These are phyloP conservation scores for Clistopyga incitator DNA, from an alignment of 2,888 invertebrate genomes.

Conservation along the genomic window DNA sequence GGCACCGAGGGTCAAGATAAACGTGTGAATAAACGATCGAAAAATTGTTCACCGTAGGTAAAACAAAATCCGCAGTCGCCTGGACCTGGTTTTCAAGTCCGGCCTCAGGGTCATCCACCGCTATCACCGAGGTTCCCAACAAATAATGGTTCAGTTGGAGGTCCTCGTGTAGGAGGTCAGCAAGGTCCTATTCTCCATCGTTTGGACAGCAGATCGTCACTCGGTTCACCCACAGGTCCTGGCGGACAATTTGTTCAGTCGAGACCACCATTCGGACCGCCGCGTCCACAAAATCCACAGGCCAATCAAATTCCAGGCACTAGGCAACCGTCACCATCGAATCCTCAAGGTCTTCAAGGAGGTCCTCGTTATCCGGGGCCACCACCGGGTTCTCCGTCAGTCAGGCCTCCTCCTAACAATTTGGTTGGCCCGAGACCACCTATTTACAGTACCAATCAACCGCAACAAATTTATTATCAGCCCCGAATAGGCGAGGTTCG, in stretches of 20 bases:
- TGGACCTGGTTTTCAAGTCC: conserved; percentile 72
- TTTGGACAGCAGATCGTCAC: conserved; percentile 84
- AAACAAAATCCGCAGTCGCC: conserved; percentile 72
- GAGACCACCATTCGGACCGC: conserved; percentile 64
- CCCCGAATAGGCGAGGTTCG: conserved; percentile 59
- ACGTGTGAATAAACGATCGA: conserved; percentile 3
- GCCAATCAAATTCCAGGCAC: conserved; percentile 62
- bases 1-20: not conserved
- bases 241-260: conserved; percentile 57
- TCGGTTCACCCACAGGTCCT: conserved; percentile 79
- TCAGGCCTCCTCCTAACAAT: conserved; percentile 49
- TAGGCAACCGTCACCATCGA: conserved; percentile 64
- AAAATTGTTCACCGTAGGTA: conserved; percentile 72
- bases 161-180: conserved; percentile 86
- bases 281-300: conserved; percentile 65
- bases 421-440: conserved; percentile 55
- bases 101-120: conserved; percentile 76
- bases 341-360: conserved; percentile 63
- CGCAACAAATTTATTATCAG: conserved; percentile 53
- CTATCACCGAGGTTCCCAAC: conserved; percentile 74
- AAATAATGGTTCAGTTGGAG: conserved; percentile 80
- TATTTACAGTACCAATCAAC: conserved; percentile 45
- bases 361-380: conserved; percentile 61
- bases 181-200: conserved; percentile 85
- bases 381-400: conserved; percentile 55